Evolutionary conservation across 2,797 vertebrate species (phyloP), one percentile per base, ranked within the genome.

Genomic region (Phrynocephalus forsythii): DNA sequence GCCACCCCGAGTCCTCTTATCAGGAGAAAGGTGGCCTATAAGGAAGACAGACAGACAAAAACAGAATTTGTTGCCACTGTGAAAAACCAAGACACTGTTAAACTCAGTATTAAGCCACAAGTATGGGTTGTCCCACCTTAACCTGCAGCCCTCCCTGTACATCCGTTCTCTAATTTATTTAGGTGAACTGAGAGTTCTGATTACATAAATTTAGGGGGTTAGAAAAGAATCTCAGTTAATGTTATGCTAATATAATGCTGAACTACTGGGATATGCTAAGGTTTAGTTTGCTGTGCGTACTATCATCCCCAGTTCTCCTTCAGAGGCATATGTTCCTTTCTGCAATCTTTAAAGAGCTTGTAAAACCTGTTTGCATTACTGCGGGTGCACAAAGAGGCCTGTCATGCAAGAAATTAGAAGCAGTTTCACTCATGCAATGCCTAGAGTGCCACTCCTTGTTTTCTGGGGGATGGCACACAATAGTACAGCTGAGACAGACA

Each of bases 341-440:
- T 96, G 95, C 93, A 95, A 96, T 94, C 67, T 96, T 91, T 26
- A 90, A 91, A 90, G 91, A 96, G 97, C 98, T 96, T 83, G 98
- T 98, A 98, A 98, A 99, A 99, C 98, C 98, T 97, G 98, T 99
- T 93, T 93, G 91, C 86, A 96, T 97, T 92, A 94, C 95, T 95
- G 94, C 96, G 96, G 97, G 95, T 96, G 96, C 95, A 89, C 91
- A 91, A 96, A 95, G 96, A 96, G 96, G 97, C 94, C 79, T 89
- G 94, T 93, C 93, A 89, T 94, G 95, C 95, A 95, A 91, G 95
- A 94, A 92, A 86, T 6, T 80, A 75, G 71, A 92, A 75, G 87
- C 63, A 24, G 92, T 90, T 93, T 95, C 94, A 92, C 84, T 89
- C 78, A 81, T 52, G 85, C 79, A 89, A 91, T 92, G 92, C 93